Conservation (phyloP, 2,113 vertebrate species). For the Equus quagga region DNA sequence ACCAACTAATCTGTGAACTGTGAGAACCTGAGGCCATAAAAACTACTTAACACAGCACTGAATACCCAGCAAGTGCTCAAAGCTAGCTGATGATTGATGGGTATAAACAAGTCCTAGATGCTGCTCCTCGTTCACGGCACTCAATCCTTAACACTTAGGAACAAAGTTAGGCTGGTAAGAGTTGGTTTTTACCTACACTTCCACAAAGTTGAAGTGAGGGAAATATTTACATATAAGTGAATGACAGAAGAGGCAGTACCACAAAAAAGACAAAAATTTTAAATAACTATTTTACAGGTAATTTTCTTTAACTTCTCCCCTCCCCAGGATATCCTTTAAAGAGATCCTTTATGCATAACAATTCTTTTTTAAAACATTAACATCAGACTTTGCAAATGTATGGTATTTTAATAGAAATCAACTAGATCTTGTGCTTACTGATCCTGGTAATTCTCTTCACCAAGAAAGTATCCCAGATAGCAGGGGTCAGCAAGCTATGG, state of each 20-base stretch:
- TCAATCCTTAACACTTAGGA: background rate
- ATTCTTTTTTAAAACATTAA: background rate
- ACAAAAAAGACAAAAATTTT: background rate
- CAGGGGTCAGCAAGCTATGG: background rate
- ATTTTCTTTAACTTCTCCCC: background rate
- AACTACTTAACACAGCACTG: background rate
- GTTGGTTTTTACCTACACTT: background rate
- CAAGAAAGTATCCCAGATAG: background rate
- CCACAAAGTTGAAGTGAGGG: background rate
- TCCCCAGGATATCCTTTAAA: background rate
- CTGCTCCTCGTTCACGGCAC: background rate
- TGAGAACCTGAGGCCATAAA: background rate
- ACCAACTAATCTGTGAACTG: background rate
- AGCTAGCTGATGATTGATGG: background rate
- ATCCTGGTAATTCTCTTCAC: background rate
- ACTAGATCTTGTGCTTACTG: background rate
- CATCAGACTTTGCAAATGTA: background rate
- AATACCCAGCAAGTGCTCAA: background rate
- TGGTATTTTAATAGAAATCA: background rate
- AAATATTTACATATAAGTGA: background rate
- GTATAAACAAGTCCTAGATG: background rate
- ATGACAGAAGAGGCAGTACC: fast-evolving
- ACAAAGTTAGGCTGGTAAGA: background rate
- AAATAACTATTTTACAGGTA: background rate
- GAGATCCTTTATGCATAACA: background rate